Base-by-base conservation (phyloP, 2,888 invertebrate genomes). In the Stenurella melanura region DNA sequence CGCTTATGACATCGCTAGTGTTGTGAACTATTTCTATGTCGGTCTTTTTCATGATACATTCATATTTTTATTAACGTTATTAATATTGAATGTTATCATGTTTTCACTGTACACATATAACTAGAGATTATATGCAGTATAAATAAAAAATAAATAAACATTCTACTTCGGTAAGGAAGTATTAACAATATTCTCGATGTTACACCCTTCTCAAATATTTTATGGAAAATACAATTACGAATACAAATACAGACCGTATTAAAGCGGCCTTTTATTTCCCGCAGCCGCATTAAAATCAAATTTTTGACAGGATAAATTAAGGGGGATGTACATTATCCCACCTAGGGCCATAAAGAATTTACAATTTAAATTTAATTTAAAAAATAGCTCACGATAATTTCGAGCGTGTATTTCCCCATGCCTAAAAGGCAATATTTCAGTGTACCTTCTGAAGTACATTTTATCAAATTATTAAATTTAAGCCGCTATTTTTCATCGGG, bases 391-490 rank as follows among this genome's bases (percentile, higher is more conserved):
- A 54, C 72, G 18, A 63, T 72, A 50, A 72, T 72, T 72, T 50
- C 30, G 63, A 50, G 54, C 21, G 34, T 72, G 30, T 72, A 72
- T 63, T 63, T 61, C 50, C n/a, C 72, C 54, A 54, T 17, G 63
- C 54, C 72, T 50, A 61, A 72, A 63, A 30, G 54, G 72, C 63
- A 17, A 72, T 72, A 72, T 72, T 54, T 72, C 63, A 72, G 42
- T 54, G 72, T 63, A 54, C 61, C 72, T 72, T 30, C 72, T 63
- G 72, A 72, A 63, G 72, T 72, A 63, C 30, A 61, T 72, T 72
- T 63, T 72, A 72, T 63, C 72, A 72, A 63, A 63, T 72, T 72
- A 72, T 72, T 72, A 72, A 72, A 72, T 72, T 72, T 72, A 72
- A 72, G 72, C 72, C 42, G 30, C 54, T 26, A 72, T 72, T 72